phyloP scores from a whole-genome alignment of 30 jellyfish, hydroid and myxozoan genomes.

The Chironex yamaguchii region DNA sequence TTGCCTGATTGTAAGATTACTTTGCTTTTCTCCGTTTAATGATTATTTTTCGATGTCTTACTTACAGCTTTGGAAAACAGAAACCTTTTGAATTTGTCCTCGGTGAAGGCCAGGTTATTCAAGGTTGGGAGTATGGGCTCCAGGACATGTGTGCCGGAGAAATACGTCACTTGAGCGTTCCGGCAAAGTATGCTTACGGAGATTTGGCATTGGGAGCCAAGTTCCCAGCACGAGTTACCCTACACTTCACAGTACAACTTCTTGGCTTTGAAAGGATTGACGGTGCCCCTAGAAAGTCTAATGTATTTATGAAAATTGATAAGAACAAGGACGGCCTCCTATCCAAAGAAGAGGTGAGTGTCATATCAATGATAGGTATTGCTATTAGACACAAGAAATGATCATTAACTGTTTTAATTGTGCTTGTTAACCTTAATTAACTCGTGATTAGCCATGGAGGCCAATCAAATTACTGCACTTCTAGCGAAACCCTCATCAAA shows the following conservation, averaged over 20 bases:
- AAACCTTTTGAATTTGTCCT: slow-evolving; percentile 80
- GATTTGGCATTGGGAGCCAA: slow-evolving; percentile 78
- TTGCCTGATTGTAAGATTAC: no score
- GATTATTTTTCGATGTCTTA: no score
- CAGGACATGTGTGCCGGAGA: slow-evolving; percentile 98
- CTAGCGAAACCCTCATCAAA: no score
- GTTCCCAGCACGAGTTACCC: slow-evolving; percentile 86
- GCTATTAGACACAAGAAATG: neutral
- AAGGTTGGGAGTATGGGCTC: slow-evolving; percentile 93
- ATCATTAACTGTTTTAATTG: no score
- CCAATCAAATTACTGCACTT: no score
- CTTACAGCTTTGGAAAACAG: neutral
- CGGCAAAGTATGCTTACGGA: slow-evolving; percentile 94
- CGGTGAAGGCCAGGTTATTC: slow-evolving; percentile 88
- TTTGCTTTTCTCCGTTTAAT: no score
- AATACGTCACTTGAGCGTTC: slow-evolving; percentile 79
- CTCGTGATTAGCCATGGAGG: no score
- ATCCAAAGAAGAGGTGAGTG: slow-evolving; percentile 86
- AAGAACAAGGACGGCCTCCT: slow-evolving; percentile 82
- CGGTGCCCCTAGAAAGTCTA: slow-evolving; percentile 67
- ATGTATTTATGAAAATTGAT: slow-evolving; percentile 78
- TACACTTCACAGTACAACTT: slow-evolving; percentile 73
- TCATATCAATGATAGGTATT: neutral
- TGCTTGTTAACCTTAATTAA: no score
- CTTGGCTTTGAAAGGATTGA: slow-evolving; percentile 73